These are phyloP conservation scores for Drosophila punjabiensis DNA, from an alignment of 1,140 invertebrate genomes.

Conservation along the genomic window DNA sequence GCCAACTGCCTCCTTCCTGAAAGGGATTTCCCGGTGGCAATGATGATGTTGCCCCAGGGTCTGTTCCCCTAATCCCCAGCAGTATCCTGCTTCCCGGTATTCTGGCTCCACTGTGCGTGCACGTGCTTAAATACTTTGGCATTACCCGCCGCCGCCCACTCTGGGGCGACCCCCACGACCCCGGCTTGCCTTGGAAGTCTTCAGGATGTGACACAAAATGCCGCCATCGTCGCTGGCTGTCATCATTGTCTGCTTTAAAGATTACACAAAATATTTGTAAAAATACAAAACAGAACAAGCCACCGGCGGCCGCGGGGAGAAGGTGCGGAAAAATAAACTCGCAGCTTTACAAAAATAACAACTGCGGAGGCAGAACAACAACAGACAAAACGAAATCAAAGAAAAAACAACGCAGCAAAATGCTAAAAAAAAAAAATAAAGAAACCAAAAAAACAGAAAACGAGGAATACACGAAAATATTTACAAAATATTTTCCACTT, in stretches of 20 bases:
- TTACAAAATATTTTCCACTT: constrained; percentile 85
- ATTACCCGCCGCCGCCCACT: constrained; percentile 32
- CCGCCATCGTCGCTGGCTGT: constrained; percentile 79
- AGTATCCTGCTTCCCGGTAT: constrained; percentile 5
- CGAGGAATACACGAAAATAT: constrained; percentile 75
- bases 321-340: constrained; percentile 71
- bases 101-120: constrained; percentile 68
- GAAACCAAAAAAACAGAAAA: constrained; percentile 33
- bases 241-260: constrained; percentile 84
- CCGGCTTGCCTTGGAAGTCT: constrained; percentile 38
- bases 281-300: constrained; percentile 82
- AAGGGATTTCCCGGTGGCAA: constrained; percentile 25
- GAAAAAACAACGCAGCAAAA: constrained; percentile 52
- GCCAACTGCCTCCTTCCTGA: neutral
- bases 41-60: constrained; percentile 32
- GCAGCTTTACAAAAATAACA: constrained; percentile 82
- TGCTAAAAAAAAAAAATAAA: constrained; percentile 31
- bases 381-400: constrained; percentile 61
- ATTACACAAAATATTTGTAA: constrained; percentile 85
- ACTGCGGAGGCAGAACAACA: constrained; percentile 71
- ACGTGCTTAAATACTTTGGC: constrained; percentile 81
- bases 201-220: constrained; percentile 84
- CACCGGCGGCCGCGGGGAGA: neutral
- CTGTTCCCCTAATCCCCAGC: constrained; percentile 25
- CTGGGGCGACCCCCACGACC: neutral